Percentiles rank a stretch among this genome's conserved stretches.
These are phyloP conservation scores for Automeris io DNA, from an alignment of 2,888 invertebrate genomes.

Conservation along the genomic window DNA sequence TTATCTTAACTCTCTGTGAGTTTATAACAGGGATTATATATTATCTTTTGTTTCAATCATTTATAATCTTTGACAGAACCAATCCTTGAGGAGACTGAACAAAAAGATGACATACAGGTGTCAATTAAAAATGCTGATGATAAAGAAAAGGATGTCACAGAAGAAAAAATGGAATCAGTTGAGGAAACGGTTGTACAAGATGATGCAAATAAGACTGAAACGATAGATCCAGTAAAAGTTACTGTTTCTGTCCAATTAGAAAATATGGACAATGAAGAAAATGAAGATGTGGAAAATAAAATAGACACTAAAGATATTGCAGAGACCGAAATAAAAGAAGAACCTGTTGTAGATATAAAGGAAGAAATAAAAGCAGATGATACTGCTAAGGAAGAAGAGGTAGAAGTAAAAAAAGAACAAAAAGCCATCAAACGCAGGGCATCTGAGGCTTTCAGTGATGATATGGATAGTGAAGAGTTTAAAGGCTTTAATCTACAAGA, in stretches of 20 bases:
- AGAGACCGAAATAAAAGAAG: conserved; percentile 9
- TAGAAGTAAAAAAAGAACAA: conserved; percentile 17
- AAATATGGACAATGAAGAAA: conserved; percentile 1
- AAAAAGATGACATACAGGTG: conserved; percentile 4
- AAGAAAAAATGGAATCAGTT: not conserved
- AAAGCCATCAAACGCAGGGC: conserved; percentile 57
- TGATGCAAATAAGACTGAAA: not conserved
- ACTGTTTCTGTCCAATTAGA: not conserved
- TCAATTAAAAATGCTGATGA: conserved; percentile 6
- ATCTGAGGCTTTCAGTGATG: conserved; percentile 53
- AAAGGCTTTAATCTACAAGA: conserved; percentile 52
- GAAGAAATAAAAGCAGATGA: conserved; percentile 9
- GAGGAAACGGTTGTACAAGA: not conserved
- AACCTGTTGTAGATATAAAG: conserved; percentile 6
- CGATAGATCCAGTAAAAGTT: not conserved
- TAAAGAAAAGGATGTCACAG: not conserved
- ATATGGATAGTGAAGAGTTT: conserved; percentile 47
- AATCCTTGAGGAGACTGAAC: too few relatives aligned
- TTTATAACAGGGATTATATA: too few relatives aligned
- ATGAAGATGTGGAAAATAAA: conserved; percentile 5
- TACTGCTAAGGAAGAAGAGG: conserved; percentile 11
- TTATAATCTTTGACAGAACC: too few relatives aligned
- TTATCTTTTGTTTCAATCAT: too few relatives aligned
- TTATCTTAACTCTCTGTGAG: too few relatives aligned
- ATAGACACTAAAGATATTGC: conserved; percentile 1